Evolutionary conservation across 2,888 invertebrate species (phyloP), one percentile per base, ranked within the genome.

Genomic region (Venusia cambrica): DNA sequence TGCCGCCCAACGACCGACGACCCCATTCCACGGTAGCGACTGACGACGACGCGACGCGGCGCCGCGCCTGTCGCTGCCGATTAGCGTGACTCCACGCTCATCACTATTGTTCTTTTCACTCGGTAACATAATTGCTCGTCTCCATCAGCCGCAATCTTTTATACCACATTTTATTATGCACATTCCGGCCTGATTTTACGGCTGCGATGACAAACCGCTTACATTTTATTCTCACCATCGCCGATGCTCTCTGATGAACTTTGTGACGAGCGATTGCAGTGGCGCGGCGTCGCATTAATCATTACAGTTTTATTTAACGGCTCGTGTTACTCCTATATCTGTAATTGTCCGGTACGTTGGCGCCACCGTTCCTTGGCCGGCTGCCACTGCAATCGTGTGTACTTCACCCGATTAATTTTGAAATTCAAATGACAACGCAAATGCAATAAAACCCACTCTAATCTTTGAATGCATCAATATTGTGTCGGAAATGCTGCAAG

Each of bases 281-380:
- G 52, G 62, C 53, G 57, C 51, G 55, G 68, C 63, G 65, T 56
- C 57, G 60, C 50, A 67, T 73, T 72, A 71, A 75, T 75, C 65
- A 73, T 72, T 58, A 62, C 54, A 66, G 62, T 76, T 75, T 74
- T 73, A 75, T 76, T 72, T 71, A 53, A 49, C 71, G 59, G 66
- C 68, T 77, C 73, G 54, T 53, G 58, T 80, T 78, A 69, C 78
- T 65, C 61, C 62, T 69, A 57, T 69, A 64, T 70, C 65, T 70
- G 73, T 74, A 78, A 77, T 76, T 74, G 74, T 70, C 65, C 64
- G 69, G 61, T 59, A 56, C 68, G 56, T 45, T 54, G 79, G 80
- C 83, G 81, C 81, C 83, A 72, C 67, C 42, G 55, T 54, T 62
- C 72, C 60, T 78, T 84, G 81, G 84, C 78, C 44, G 69, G 50